Evolutionary conservation across 2,797 vertebrate species (phyloP).

Genomic region (Synanceia verrucosa): DNA sequence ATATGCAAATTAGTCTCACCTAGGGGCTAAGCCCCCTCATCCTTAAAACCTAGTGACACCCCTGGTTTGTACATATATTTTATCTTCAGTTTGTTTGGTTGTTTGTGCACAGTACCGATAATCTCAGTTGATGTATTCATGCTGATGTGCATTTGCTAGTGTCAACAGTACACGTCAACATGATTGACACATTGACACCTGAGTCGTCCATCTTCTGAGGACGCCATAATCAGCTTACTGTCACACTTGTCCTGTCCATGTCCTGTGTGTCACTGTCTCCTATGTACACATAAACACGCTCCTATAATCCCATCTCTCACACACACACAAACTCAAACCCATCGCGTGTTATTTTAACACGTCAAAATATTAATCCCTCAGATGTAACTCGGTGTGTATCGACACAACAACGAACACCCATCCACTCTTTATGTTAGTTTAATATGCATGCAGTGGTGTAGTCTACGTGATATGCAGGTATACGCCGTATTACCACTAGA

Average conservation of each 20-base stretch:
- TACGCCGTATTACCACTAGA: no score
- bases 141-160: constrained; percentile 10
- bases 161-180: constrained; percentile 33
- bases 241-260: constrained; percentile 35
- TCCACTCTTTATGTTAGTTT: neutral
- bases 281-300: constrained; percentile 29
- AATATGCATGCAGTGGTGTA: neutral
- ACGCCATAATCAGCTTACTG: constrained; percentile 68
- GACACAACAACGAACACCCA: neutral
- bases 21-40: no score
- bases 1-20: no score
- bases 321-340: constrained; percentile 3
- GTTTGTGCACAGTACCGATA: constrained; percentile 8
- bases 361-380: constrained; percentile 15
- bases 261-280: constrained; percentile 51
- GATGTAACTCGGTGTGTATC: neutral
- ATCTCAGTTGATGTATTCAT: constrained; percentile 26
- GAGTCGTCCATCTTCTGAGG: constrained; percentile 51
- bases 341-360: neutral
- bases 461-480: no score
- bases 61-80: neutral
- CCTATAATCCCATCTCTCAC: constrained; percentile 37
- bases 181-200: constrained; percentile 63
- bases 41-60: no score
- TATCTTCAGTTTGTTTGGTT: neutral